A percentile compares a stretch with the other conserved stretches of the same genome.
Evolutionary conservation across 2,113 vertebrate genomes (phyloP).

Genomic region (Coturnix japonica): DNA sequence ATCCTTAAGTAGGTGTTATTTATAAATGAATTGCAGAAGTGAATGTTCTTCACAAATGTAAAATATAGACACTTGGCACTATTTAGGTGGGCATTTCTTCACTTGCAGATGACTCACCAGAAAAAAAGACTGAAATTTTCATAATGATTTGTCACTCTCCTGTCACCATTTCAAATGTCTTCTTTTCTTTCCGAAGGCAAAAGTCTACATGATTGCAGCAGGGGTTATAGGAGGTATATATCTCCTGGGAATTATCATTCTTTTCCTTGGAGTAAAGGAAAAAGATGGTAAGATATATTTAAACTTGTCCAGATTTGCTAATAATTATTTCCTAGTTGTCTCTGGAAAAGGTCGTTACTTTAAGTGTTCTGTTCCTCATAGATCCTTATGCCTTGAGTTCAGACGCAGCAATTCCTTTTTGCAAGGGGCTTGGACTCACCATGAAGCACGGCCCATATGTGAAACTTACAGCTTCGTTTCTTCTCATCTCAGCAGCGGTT

Average conservation of each 20-base stretch:
- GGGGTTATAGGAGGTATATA: constrained; percentile 87
- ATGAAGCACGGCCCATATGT: constrained; percentile 90
- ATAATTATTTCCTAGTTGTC: background rate
- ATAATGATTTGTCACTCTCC: background rate
- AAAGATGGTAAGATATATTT: constrained; percentile 83
- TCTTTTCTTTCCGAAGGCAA: constrained; percentile 78
- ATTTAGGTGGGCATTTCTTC: background rate
- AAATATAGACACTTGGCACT: background rate
- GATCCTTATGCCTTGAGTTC: constrained; percentile 83
- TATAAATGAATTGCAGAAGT: constrained; percentile 1
- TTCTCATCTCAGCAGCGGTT: constrained; percentile 94
- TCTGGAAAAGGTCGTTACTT: constrained; percentile 6
- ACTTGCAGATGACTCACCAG: constrained; percentile 11
- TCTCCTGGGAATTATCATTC: constrained; percentile 84
- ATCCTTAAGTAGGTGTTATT: background rate
- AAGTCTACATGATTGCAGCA: constrained; percentile 91
- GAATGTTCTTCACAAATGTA: background rate
- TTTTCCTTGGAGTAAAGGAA: constrained; percentile 93
- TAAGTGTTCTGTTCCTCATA: constrained; percentile 61
- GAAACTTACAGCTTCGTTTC: constrained; percentile 89
- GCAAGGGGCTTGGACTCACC: constrained; percentile 87
- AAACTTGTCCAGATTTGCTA: background rate
- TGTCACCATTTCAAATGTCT: background rate
- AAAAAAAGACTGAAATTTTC: background rate
- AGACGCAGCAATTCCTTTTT: constrained; percentile 86